These are phyloP conservation scores for Anoplolepis gracilipes DNA, from an alignment of 1,140 invertebrate species.

Conservation along the genomic window DNA sequence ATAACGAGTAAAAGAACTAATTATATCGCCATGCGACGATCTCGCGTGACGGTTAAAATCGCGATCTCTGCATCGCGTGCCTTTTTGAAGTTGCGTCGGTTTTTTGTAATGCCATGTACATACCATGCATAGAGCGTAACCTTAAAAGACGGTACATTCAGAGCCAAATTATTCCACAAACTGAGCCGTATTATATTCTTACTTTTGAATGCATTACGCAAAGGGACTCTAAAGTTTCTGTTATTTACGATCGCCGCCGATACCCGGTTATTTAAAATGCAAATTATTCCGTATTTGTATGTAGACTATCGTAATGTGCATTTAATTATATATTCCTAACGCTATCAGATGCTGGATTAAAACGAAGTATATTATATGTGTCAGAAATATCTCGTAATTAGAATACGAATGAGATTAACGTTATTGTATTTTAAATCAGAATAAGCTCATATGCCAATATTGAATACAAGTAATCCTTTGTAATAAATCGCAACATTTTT, in stretches of 20 bases:
- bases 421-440: conserved; percentile 49
- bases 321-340: conserved; percentile 62
- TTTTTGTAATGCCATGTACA: conserved; percentile 5
- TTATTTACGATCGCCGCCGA: conserved; percentile 67
- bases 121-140: conserved; percentile 17
- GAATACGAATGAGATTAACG: conserved; percentile 55
- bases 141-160: conserved; percentile 17
- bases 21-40: conserved; percentile 37
- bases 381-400: conserved; percentile 58
- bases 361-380: conserved; percentile 47
- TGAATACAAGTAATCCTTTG: conserved; percentile 44
- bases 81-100: conserved; percentile 24
- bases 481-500: conserved; percentile 50
- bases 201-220: conserved; percentile 20
- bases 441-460: conserved; percentile 43
- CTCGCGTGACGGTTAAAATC: conserved; percentile 30
- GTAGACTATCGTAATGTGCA: conserved; percentile 44
- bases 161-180: conserved; percentile 18
- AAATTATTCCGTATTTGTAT: conserved; percentile 38
- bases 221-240: conserved; percentile 22
- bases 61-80: conserved; percentile 36
- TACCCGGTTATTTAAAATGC: conserved; percentile 70
- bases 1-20: conserved; percentile 39
- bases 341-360: conserved; percentile 50
- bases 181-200: conserved; percentile 38